Base-by-base conservation (phyloP, 2,797 vertebrate genomes). In the Macrochelys suwanniensis region DNA sequence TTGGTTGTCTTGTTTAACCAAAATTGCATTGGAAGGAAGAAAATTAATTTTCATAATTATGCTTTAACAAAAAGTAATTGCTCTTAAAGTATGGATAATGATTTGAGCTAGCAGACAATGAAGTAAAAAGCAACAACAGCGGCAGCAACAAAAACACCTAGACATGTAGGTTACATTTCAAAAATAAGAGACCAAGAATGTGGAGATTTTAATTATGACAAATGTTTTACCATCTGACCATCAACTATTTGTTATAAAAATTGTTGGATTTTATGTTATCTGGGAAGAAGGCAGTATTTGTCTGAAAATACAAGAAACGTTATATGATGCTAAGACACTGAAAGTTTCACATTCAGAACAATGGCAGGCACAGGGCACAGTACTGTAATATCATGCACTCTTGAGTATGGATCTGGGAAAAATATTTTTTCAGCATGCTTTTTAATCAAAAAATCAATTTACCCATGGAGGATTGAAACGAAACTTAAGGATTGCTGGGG, bases 51-150 rank as follows among this genome's bases (percentile, higher is more conserved):
- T 85, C 9, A 25, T 94, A 94, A 95, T 93, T 92, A 94, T 57
- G 56, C 57, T 94, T 92, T 81, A 91, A 95, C 87, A 90, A 92
- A 95, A 95, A 97, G 91, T 97, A 95, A 95, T 94, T 95, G 91
- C 68, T 92, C 61, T 92, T 91, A 93, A 95, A 93, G 95, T 92
- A 87, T 53, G 42, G 78, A 85, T 93, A 96, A 92, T 93, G 5
- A 86, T 51, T 96, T 90, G 80, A 97, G 92, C 77, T 95, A 90
- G 56, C 77, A 85, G 42, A 95, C 88, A 94, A 95, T 77, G 76
- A 92, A 95, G 89, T 85, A 82, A 76, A 96, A 90, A 90, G n/a
- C 74, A 94, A 82, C 88, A 95, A 50, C 86, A 96, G 77, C 56
- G 92, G 65, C 80, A 87, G 88, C 6, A 89, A 78, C 56, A 88